Percentiles rank a stretch among this genome's conserved stretches.
Evolutionary conservation across 2,113 vertebrate species (phyloP).

Genomic region (Prinia subflava): DNA sequence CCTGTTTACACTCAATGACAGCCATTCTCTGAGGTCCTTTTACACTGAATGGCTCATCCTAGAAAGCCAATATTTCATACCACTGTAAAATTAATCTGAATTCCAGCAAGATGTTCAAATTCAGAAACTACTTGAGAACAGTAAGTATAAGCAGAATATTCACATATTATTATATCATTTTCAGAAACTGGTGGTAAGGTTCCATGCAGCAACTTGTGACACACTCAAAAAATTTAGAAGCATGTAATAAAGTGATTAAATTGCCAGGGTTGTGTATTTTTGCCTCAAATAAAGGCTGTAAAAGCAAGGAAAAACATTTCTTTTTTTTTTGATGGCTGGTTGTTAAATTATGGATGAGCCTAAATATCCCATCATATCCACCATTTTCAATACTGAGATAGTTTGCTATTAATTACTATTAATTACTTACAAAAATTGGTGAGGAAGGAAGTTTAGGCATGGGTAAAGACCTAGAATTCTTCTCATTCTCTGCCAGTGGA

Average conservation of each 20-base stretch:
- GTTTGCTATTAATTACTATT: not conserved
- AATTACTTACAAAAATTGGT: not conserved
- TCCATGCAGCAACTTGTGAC: not conserved
- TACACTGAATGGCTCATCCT: not conserved
- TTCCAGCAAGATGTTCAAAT: not conserved
- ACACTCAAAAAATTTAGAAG: not conserved
- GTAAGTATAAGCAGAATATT: not conserved
- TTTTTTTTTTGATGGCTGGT: not conserved
- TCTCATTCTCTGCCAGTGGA: not conserved
- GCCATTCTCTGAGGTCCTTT: not conserved
- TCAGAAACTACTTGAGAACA: not conserved
- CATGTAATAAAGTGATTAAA: not conserved
- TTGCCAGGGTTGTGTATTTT: not conserved
- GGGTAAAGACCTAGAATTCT: not conserved
- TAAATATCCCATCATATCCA: accelerated
- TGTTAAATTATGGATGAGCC: not conserved
- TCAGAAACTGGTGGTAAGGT: not conserved
- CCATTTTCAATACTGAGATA: not conserved
- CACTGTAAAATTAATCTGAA: not conserved
- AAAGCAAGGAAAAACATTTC: not conserved
- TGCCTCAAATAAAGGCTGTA: not conserved
- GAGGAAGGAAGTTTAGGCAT: not conserved
- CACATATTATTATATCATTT: not conserved
- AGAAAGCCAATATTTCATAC: not conserved
- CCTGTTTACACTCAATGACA: not conserved